Conservation (phyloP, 2,113 vertebrate species). For the Clupea harengus region DNA sequence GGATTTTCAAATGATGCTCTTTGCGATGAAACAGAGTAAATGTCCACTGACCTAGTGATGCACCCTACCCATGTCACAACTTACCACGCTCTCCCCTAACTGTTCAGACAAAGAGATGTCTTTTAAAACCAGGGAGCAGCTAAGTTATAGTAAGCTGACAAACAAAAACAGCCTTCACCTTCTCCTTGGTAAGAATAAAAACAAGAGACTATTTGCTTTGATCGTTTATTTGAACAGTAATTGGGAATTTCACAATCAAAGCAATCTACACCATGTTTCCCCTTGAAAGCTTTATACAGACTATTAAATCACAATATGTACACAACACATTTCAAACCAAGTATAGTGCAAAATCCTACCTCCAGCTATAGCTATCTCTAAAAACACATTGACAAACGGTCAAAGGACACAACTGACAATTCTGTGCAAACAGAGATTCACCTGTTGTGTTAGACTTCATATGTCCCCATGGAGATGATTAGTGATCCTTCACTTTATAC, state of each 20-base stretch:
- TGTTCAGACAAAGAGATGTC: neutral
- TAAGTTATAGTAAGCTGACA: neutral
- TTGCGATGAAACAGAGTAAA: too few relatives aligned
- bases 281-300: neutral
- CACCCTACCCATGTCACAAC: too few relatives aligned
- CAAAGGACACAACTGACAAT: neutral
- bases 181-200: neutral
- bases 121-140: neutral
- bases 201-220: neutral
- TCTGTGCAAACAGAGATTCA: neutral
- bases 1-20: too few relatives aligned
- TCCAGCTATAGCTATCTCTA: neutral
- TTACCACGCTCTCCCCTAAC: too few relatives aligned
- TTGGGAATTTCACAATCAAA: neutral
- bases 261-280: neutral
- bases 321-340: neutral
- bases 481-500: neutral
- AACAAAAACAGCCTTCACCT: neutral
- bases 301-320: neutral
- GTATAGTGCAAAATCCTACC: neutral
- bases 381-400: neutral
- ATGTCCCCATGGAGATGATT: neutral
- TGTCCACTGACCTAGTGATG: too few relatives aligned
- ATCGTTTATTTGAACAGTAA: neutral
- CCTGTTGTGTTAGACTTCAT: neutral